Evolutionary conservation across 2,113 vertebrate genomes (phyloP), one percentile per base, ranked within the genome.

Genomic region (Semnornis frantzii): DNA sequence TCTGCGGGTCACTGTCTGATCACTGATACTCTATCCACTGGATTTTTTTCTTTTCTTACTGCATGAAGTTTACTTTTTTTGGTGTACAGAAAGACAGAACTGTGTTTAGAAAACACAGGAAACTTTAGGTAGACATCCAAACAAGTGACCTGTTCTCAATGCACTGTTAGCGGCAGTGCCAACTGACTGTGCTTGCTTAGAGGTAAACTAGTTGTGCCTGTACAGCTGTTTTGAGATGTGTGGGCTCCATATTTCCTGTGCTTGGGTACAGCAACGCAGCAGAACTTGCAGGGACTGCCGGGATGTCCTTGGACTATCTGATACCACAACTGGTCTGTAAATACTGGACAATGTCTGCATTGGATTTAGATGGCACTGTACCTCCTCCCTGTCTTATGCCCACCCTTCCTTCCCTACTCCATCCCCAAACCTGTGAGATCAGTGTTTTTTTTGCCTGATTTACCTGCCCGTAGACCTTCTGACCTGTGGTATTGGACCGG

Each of bases 331-430:
- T 52, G 27, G 10, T 68, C 60, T 82, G 5, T 63, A 82, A 44
- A 82, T 33, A 8, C 3, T 69, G 81, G 44, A 71, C 23, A 25
- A 2, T 0, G 0, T 31, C 28, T 59, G 15, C 27, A 6, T 1
- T 78, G 68, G 46, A 42, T 92, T 92, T 70, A 69, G 33, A 17
- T 62, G 25, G 8, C 60, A n/a, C 58, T 78, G 24, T 4, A 16
- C 30, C 37, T 87, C 70, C 14, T 75, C 14, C 75, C 44, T 89
- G 20, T 28, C n/a, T 78, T 12, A 4, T 50, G 15, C 15, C 14
- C 8, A 7, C 17, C n/a, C n/a, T 59, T 60, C 5, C 11, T 70
- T 48, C 5, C 7, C 6, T 5, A 1, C 2, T 4, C 12, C 10
- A 13, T 59, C 25, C 50, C 1, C 0, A 87, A 86, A 71, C 37